Evolutionary conservation across 2,113 vertebrate genomes (phyloP).

Genomic region (Vidua macroura): DNA sequence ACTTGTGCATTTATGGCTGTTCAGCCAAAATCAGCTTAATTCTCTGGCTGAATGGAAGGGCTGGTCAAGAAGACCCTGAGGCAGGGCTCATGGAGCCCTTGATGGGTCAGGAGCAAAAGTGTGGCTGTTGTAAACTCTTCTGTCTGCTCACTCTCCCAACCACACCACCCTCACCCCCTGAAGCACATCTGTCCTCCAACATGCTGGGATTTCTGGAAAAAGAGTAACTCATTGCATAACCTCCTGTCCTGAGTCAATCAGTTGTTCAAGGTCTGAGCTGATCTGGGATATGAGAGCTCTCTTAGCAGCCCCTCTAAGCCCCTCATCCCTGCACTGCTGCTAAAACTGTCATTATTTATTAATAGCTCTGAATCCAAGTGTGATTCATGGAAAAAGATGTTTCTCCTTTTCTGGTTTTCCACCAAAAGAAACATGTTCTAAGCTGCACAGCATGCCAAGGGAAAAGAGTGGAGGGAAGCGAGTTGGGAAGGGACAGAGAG

Average conservation of each 20-base stretch:
- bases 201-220: neutral
- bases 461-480: accelerated
- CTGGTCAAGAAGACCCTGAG: neutral
- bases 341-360: neutral
- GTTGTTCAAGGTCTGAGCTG: neutral
- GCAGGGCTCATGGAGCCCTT: too few species aligned
- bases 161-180: neutral
- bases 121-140: neutral
- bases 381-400: neutral
- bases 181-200: neutral
- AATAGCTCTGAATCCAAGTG: neutral
- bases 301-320: neutral
- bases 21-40: accelerated
- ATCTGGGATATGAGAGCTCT: neutral
- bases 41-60: neutral
- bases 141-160: accelerated
- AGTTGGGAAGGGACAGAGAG: neutral
- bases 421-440: neutral
- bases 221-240: neutral
- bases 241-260: neutral
- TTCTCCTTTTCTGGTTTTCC: neutral
- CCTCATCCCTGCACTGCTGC: neutral
- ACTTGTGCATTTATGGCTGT: accelerated
- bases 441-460: neutral
- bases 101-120: neutral